Conservation (phyloP, 2,888 invertebrate species). For the Acronicta aceris region DNA sequence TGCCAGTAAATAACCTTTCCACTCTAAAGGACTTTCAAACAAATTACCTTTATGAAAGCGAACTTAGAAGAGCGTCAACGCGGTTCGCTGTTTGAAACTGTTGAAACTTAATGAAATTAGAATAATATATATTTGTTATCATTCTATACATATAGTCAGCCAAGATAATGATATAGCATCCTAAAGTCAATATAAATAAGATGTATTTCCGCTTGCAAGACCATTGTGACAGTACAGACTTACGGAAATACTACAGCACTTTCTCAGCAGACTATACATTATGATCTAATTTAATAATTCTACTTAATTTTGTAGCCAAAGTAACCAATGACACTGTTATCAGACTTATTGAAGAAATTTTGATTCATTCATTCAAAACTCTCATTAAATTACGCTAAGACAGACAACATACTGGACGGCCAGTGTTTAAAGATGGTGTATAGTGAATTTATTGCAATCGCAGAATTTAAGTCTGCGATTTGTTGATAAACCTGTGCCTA, state of each 20-base stretch:
- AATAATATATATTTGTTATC: background rate
- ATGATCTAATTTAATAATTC: background rate
- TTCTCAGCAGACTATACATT: background rate
- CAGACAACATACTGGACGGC: constrained; percentile 3
- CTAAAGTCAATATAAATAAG: no score
- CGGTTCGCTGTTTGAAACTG: background rate
- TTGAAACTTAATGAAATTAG: constrained; percentile 18
- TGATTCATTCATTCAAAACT: constrained; percentile 19
- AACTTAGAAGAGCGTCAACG: background rate
- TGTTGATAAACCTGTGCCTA: no score
- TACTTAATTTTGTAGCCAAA: constrained; percentile 9
- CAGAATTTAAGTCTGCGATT: no score
- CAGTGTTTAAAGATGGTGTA: background rate
- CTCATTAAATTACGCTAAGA: constrained; percentile 10
- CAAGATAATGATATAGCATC: no score
- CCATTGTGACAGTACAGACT: no score
- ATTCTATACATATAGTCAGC: no score
- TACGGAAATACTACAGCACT: background rate
- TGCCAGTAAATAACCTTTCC: no score
- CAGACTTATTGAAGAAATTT: constrained; percentile 25
- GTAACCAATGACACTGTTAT: constrained; percentile 22
- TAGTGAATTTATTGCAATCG: no score
- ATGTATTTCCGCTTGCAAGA: no score
- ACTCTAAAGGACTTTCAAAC: no score
- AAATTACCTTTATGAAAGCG: no score